Base-by-base conservation (phyloP, 2,888 invertebrate genomes). In the Agrotis clavis region DNA sequence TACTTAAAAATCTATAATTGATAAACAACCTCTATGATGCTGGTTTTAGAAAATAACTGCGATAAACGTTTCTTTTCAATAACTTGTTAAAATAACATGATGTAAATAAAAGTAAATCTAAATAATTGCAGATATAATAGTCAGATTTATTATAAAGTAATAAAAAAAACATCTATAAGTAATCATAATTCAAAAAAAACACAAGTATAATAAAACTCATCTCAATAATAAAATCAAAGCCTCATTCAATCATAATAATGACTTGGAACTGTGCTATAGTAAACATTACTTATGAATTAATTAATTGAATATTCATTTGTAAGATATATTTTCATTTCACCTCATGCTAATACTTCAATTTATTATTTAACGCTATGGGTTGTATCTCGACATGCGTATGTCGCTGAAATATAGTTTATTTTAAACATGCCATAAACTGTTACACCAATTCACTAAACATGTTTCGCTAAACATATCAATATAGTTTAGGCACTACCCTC, bases 101-200 rank as follows among this genome's bases (percentile, higher is more conserved):
- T 71, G 56, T 83, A 83, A 79, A 85, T 82, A 85, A 83, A 79
- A 82, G 25, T 45, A 72, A 64, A 65, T 56, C 48, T 50, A 72
- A 65, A 74, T 74, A 68, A 82, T 69, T 79, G 59, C 47, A 64
- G 35, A 35, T 72, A 76, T 69, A 83, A 77, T 74, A 81, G 41
- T 67, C 56, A 60, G 61, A 63, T 83, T 65, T 69, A 66, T 62
- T 56, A 64, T 56, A 74, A 79, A 69, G 61, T 59, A 71, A 71
- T 73, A 82, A 48, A 82, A 48, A 82, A 74, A 71, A 71, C 57
- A 71, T 62, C 45, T 74, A 48, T 82, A n/a, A n/a, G n/a, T n/a
- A 76, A 74, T 71, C 59, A 74, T 77, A 79, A 79, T 72, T 80
- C 25, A 79, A 83, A 69, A 80, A 51, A 79, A 75, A 77, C 63